Evolutionary conservation across 2,888 invertebrate genomes (phyloP), one percentile per base, ranked within the genome.

Genomic region (Aethes cnicana): DNA sequence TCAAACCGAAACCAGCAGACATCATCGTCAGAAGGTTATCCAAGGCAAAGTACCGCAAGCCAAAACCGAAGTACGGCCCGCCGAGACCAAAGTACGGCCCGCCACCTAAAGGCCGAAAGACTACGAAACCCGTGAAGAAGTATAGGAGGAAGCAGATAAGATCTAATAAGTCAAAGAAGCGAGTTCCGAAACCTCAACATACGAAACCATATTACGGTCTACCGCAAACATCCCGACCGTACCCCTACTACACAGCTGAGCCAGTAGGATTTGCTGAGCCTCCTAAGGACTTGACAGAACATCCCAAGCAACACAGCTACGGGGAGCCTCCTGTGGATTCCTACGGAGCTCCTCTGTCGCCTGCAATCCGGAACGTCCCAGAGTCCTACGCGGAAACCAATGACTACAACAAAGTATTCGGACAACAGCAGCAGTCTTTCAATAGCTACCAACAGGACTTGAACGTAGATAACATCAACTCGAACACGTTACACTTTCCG

Each of bases 201-300:
- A n/a, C n/a, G n/a, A n/a, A n/a, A n/a, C n/a, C n/a, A n/a, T 25
- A 54, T 2, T 69, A 74, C 35, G 63, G 68, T 4, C 64, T 68
- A 8, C 61, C 71, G n/a, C 70, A 76, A 17, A 73, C 69, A 47
- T 56, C 58, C 5, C 60, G 62, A 0, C 56, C 62, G 28, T 62
- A 64, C 4, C 37, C 60, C 0, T 56, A 60, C 21, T 59, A 62
- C n/a, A 55, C 59, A n/a, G 57, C 63, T 33, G 73, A 74, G 44
- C 71, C 75, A 2, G 54, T 59, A 5, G 71, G 79, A 5, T 87
- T 86, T 54, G 87, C 72, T 1, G 87, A 88, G 55, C 86, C 87
- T 3, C 85, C 85, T 1, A 41, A 44, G n/a, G 66, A 68, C 2
- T 63, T 60, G 2, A 35, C 59, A 0, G 41, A 53, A 16, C 62